These are phyloP conservation scores for Drosophila teissieri DNA, from an alignment of 1,140 invertebrate genomes.

Conservation along the genomic window DNA sequence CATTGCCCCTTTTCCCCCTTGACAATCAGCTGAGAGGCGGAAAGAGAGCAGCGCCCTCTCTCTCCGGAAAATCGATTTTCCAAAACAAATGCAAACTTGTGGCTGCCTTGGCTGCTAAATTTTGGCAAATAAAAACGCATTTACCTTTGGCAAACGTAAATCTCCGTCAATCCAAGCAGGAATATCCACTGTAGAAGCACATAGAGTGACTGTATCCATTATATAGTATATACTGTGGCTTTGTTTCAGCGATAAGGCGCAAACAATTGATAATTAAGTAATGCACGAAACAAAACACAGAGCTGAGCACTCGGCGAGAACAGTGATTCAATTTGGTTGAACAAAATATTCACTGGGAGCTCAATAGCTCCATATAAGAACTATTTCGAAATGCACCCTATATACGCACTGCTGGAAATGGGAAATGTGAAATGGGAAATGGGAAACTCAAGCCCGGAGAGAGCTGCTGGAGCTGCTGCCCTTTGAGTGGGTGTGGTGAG, in stretches of 20 bases:
- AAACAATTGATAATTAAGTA: conserved; percentile 37
- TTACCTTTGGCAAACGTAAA: conserved; percentile 43
- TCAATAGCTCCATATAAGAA: conserved; percentile 42
- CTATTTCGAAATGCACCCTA: conserved; percentile 63
- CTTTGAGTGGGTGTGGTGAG: conserved; percentile 62
- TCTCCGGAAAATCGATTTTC: conserved; percentile 47
- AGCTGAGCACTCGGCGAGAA: conserved; percentile 19
- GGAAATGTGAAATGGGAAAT: conserved; percentile 23
- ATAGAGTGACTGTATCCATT: conserved; percentile 2
- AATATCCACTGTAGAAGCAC: conserved; percentile 11
- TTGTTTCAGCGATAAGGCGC: conserved; percentile 29
- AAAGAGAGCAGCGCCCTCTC: conserved; percentile 44
- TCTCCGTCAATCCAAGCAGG: neutral
- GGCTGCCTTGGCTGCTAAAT: conserved; percentile 18
- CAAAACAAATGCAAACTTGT: conserved; percentile 54
- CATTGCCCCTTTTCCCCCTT: neutral
- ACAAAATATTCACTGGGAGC: conserved; percentile 35
- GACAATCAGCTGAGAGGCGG: conserved; percentile 47
- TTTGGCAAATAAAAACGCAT: conserved; percentile 18
- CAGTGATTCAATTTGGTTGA: conserved; percentile 25
- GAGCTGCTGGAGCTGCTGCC: conserved; percentile 10
- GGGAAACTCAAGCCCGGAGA: conserved; percentile 19
- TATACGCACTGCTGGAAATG: conserved; percentile 59
- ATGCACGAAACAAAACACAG: conserved; percentile 19
- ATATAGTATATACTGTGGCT: neutral